phyloP scores from a whole-genome alignment of 2,113 vertebrate genomes.

The Dunckerocampus dactyliophorus region DNA sequence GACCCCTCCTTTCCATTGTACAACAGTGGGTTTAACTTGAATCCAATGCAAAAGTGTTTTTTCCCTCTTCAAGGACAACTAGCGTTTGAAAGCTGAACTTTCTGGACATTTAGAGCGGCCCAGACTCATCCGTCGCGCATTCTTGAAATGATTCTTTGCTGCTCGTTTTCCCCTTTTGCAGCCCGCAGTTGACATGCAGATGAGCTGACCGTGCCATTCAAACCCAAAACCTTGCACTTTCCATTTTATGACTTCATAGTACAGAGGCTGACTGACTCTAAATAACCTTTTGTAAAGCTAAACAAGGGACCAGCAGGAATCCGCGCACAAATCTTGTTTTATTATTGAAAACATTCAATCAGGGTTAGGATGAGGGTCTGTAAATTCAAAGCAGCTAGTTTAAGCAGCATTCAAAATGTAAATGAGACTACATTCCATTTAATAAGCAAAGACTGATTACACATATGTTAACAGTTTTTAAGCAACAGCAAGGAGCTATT shows the following conservation, averaged over 20 bases:
- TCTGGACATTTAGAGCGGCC: background rate
- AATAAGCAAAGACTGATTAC: too few relatives aligned
- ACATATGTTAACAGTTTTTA: too few relatives aligned
- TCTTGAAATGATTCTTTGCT: constrained; percentile 40
- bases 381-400: too few relatives aligned
- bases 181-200: constrained; percentile 53
- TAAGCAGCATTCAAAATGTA: too few relatives aligned
- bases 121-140: constrained; percentile 15
- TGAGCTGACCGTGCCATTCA: constrained; percentile 48
- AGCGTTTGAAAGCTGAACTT: background rate
- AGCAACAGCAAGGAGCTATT: too few relatives aligned
- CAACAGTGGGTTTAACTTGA: background rate
- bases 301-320: background rate
- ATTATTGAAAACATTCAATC: background rate
- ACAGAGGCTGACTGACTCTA: background rate
- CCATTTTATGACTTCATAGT: constrained; percentile 38
- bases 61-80: too few relatives aligned
- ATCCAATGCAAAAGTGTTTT: too few relatives aligned
- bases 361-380: background rate
- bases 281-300: constrained; percentile 6
- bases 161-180: constrained; percentile 52
- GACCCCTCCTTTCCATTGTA: too few relatives aligned
- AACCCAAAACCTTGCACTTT: constrained; percentile 25
- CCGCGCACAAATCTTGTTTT: background rate
- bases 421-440: too few relatives aligned